These are phyloP conservation scores for Genyomyrus donnyi DNA, from an alignment of 2,113 vertebrate species.

Conservation along the genomic window DNA sequence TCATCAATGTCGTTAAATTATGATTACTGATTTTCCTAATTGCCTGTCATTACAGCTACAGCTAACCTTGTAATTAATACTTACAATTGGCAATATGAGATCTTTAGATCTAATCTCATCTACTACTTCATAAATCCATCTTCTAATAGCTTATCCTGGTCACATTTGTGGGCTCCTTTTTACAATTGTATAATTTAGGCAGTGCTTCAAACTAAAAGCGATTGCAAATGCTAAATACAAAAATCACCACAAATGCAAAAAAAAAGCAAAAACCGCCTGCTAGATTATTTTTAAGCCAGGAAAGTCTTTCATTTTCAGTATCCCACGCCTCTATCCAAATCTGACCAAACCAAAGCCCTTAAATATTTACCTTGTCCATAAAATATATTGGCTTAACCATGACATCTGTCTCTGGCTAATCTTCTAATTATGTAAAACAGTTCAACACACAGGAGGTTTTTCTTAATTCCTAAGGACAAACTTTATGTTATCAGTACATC, in stretches of 20 bases:
- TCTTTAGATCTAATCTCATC: neutral
- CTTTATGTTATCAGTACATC: neutral
- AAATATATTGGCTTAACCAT: neutral
- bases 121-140: neutral
- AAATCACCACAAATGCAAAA: neutral
- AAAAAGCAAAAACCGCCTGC: neutral
- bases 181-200: neutral
- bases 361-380: neutral
- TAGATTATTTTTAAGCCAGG: neutral
- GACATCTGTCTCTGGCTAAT: neutral
- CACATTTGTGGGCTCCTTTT: neutral
- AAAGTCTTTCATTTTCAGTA: neutral
- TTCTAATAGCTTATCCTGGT: neutral
- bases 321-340: neutral
- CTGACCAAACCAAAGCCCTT: neutral
- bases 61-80: slow-evolving; percentile 3
- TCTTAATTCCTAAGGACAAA: neutral
- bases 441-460: neutral
- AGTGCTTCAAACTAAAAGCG: neutral
- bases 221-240: neutral
- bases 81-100: neutral
- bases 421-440: neutral
- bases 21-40: neutral
- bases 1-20: neutral
- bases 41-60: neutral